These are phyloP conservation scores for Scolopax mira DNA, from an alignment of 2,113 vertebrate genomes.

Conservation along the genomic window DNA sequence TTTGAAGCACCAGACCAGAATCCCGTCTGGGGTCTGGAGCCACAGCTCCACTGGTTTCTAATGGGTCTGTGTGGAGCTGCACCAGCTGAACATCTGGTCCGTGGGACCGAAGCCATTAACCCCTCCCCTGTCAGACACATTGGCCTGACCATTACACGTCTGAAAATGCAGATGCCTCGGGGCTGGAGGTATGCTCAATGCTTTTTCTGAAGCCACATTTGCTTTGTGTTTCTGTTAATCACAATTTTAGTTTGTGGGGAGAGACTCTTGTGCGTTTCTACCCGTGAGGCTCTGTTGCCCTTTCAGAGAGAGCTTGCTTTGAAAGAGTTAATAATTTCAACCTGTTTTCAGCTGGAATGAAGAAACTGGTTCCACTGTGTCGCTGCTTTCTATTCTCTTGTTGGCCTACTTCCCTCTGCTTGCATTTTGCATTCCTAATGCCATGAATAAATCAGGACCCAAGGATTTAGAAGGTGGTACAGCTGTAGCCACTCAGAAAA, in stretches of 20 bases:
- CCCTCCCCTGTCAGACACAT: background rate
- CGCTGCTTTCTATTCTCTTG: slow-evolving; percentile 51
- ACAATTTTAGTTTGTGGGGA: background rate
- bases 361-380: slow-evolving; percentile 53
- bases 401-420: slow-evolving; percentile 68
- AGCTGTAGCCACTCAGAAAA: slow-evolving; percentile 66
- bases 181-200: background rate
- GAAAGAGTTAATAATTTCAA: slow-evolving; percentile 50
- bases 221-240: background rate
- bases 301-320: background rate
- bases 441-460: slow-evolving; percentile 69
- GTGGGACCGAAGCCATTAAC: background rate
- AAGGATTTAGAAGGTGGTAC: slow-evolving; percentile 63
- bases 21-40: background rate
- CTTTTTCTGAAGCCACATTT: background rate
- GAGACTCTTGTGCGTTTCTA: background rate
- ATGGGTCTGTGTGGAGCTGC: background rate
- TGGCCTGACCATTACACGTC: background rate
- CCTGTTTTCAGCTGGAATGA: slow-evolving; percentile 52
- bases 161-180: background rate
- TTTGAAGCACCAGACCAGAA: background rate
- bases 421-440: slow-evolving; percentile 69
- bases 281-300: background rate
- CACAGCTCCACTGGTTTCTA: background rate
- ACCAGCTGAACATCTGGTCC: background rate